phyloP scores from a whole-genome alignment of 2,797 vertebrate species.

The Mergus octosetaceus region DNA sequence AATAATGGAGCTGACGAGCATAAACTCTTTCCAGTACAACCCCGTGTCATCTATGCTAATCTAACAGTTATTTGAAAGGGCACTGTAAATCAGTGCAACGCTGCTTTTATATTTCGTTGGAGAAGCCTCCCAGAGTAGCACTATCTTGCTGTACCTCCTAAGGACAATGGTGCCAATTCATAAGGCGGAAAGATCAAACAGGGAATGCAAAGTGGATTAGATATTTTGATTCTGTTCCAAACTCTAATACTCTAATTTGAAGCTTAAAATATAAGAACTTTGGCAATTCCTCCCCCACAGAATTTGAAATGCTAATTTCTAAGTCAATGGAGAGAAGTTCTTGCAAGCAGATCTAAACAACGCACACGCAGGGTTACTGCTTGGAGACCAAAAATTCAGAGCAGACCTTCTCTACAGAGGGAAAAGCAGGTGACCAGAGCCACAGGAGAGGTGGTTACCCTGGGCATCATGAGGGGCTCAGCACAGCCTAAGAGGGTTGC shows the following conservation, averaged over 20 bases:
- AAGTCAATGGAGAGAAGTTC: constrained; percentile 39
- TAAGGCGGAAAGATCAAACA: background rate
- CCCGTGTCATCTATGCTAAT: background rate
- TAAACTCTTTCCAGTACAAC: background rate
- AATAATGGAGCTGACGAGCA: background rate
- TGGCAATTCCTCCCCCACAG: constrained; percentile 29
- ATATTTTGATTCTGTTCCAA: constrained; percentile 48
- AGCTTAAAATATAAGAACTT: constrained; percentile 53
- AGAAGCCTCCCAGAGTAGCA: background rate
- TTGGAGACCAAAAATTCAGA: background rate
- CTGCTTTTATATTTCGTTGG: constrained; percentile 1
- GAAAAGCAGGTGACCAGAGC: background rate
- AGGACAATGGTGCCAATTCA: constrained; percentile 25
- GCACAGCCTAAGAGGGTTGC: background rate
- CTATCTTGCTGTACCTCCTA: background rate
- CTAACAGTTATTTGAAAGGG: background rate
- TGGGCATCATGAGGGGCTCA: background rate
- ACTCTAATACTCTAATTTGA: background rate
- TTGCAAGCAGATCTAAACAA: constrained; percentile 28
- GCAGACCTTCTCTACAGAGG: background rate
- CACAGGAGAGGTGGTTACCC: background rate
- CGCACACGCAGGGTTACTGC: background rate
- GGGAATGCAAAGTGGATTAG: constrained; percentile 31
- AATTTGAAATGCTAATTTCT: constrained; percentile 60
- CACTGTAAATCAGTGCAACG: background rate